These are phyloP conservation scores for Drosophila aldrichi DNA, from an alignment of 2,888 invertebrate genomes.

Conservation along the genomic window DNA sequence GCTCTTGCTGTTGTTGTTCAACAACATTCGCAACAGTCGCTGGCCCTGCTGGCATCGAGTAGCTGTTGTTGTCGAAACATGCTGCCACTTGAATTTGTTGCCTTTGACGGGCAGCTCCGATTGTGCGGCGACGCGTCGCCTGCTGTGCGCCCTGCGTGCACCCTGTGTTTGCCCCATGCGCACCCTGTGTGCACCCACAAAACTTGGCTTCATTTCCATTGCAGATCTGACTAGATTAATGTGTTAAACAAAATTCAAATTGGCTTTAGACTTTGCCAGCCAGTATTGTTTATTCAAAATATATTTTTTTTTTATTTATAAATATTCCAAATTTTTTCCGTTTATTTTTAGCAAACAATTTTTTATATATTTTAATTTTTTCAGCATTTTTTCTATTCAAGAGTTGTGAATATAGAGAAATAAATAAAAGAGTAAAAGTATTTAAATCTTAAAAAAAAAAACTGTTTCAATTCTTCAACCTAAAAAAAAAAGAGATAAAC, in stretches of 20 bases:
- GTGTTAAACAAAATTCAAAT: neutral
- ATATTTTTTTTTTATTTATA: neutral
- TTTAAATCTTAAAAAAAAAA: neutral
- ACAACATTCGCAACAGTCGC: conserved; percentile 65
- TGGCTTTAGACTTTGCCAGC: conserved; percentile 10
- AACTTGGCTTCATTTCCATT: conserved; percentile 18
- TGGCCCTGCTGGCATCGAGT: conserved; percentile 18
- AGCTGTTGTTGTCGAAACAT: conserved; percentile 58
- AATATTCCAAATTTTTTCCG: too few relatives aligned
- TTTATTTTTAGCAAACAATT: neutral
- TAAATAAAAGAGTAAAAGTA: neutral
- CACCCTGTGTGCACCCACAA: conserved; percentile 10
- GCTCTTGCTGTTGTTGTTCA: conserved; percentile 47
- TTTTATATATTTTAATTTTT: neutral
- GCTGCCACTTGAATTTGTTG: conserved; percentile 71
- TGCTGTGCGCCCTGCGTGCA: conserved; percentile 63
- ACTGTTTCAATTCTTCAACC: conserved; percentile 1
- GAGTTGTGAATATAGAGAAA: conserved; percentile 22
- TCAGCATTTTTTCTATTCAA: neutral
- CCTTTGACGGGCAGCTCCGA: conserved; percentile 49
- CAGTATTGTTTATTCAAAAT: neutral
- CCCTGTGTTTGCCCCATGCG: conserved; percentile 23
- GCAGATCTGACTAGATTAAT: conserved; percentile 5
- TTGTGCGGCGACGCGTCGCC: conserved; percentile 32
- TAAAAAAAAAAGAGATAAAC: neutral